Percentiles rank a stretch among this genome's conserved stretches.
phyloP scores from a whole-genome alignment of 2,888 invertebrate genomes.

The Rugalucina vietnamica region DNA sequence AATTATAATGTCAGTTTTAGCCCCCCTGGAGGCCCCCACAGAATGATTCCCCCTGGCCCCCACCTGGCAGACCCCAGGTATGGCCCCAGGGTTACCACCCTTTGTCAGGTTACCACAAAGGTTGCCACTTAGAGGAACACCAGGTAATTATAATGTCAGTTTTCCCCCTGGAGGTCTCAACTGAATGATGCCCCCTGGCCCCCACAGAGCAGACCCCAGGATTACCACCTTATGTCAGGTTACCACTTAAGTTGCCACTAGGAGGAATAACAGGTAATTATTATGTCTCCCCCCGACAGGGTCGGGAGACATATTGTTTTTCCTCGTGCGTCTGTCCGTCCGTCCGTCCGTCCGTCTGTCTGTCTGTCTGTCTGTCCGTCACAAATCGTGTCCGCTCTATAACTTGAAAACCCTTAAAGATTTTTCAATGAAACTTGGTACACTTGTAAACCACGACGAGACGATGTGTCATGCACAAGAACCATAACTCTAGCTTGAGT shows the following conservation, averaged over 20 bases:
- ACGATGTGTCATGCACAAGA: no score
- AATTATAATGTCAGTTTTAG: conserved; percentile 14
- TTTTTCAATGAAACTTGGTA: no score
- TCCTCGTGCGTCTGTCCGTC: no score
- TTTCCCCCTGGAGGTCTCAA: conserved; percentile 80
- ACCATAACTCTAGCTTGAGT: no score
- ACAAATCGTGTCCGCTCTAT: no score
- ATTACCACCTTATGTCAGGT: conserved; percentile 78
- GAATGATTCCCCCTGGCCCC: conserved; percentile 83
- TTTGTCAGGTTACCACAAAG: conserved; percentile 82
- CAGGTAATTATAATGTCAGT: conserved; percentile 81
- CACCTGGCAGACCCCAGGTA: conserved; percentile 82
- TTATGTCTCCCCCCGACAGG: no score
- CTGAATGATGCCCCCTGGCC: conserved; percentile 82
- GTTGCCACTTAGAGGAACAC: conserved; percentile 87
- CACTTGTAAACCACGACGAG: no score
- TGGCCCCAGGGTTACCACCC: conserved; percentile 82
- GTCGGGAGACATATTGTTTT: no score
- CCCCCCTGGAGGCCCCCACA: conserved; percentile 79
- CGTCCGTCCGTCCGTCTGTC: no score
- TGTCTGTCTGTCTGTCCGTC: no score
- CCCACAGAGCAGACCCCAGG: conserved; percentile 83
- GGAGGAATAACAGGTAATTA: conserved; percentile 88
- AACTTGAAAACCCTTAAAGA: no score
- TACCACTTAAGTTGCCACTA: conserved; percentile 85